Percentiles rank a stretch among this genome's conserved stretches.
phyloP scores from a whole-genome alignment of 1,140 invertebrate genomes.

The Onthophagus taurus region DNA sequence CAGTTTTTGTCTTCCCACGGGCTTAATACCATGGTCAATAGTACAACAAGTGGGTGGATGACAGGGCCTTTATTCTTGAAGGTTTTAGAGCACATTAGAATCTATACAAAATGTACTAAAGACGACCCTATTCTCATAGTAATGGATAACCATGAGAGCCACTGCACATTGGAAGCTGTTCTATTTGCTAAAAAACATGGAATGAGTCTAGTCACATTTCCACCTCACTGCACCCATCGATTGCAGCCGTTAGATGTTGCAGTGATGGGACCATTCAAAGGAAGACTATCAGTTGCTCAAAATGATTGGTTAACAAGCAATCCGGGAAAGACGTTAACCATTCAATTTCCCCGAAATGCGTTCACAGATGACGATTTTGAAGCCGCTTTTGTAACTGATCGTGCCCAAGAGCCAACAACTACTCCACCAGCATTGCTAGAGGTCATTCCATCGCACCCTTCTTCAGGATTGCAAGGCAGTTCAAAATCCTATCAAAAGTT shows the following conservation, averaged over 20 bases:
- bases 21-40: conserved; percentile 18
- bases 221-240: conserved; percentile 6
- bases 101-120: neutral
- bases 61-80: conserved; percentile 4
- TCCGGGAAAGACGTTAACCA: conserved; percentile 9
- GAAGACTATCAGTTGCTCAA: neutral
- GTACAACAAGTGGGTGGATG: conserved; percentile 11
- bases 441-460: too few species aligned
- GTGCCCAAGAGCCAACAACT: too few species aligned
- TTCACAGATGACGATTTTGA: neutral
- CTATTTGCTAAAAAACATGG: conserved; percentile 4
- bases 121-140: conserved; percentile 15
- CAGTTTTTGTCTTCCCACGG: conserved; percentile 33
- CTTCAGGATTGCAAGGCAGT: too few species aligned
- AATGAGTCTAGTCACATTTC: conserved; percentile 8
- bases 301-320: conserved; percentile 9
- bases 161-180: neutral
- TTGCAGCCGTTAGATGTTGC: conserved; percentile 7
- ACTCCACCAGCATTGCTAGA: too few species aligned
- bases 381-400: conserved; percentile 2
- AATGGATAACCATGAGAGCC: conserved; percentile 11
- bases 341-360: conserved; percentile 7
- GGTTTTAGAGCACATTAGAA: conserved; percentile 12
- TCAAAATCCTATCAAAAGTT: too few species aligned
- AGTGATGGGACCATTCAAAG: conserved; percentile 5